phyloP scores from a whole-genome alignment of 2,888 invertebrate genomes.

The Zaprionus lineosus region DNA sequence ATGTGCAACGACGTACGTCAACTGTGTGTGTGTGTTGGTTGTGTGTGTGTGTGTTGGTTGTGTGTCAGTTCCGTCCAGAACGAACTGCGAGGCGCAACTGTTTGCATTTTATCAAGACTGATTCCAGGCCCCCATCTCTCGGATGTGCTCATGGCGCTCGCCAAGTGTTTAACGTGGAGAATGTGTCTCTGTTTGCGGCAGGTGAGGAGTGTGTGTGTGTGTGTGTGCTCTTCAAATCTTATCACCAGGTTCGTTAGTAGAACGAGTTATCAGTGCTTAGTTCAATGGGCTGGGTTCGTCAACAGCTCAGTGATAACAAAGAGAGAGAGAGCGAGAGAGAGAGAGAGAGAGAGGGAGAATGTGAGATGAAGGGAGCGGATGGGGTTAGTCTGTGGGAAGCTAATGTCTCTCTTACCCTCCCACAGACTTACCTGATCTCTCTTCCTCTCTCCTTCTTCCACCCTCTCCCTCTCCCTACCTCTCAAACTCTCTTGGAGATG shows the following conservation, averaged over 20 bases:
- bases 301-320: conserved; percentile 16
- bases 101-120: conserved; percentile 62
- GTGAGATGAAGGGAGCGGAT: not conserved
- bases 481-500: too few relatives aligned
- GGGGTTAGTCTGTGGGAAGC: too few relatives aligned
- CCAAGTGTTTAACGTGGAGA: too few relatives aligned
- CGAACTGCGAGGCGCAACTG: conserved; percentile 57
- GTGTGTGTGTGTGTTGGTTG: conserved; percentile 7
- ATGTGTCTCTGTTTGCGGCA: conserved; percentile 18
- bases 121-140: conserved; percentile 41
- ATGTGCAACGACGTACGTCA: conserved; percentile 1
- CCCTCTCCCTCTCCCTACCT: too few relatives aligned
- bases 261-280: conserved; percentile 47
- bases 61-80: conserved; percentile 29
- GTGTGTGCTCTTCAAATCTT: conserved; percentile 32
- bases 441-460: too few relatives aligned
- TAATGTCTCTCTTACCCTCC: too few relatives aligned
- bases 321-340: conserved; percentile 1
- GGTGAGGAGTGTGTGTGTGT: too few relatives aligned
- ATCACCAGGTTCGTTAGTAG: conserved; percentile 39
- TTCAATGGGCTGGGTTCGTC: conserved; percentile 57
- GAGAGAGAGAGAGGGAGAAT: not conserved
- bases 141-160: too few relatives aligned
- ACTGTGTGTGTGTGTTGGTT: conserved; percentile 1
- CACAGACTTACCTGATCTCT: too few relatives aligned